phyloP scores from a whole-genome alignment of 2,888 invertebrate species.

The Synergus laeviventris region DNA sequence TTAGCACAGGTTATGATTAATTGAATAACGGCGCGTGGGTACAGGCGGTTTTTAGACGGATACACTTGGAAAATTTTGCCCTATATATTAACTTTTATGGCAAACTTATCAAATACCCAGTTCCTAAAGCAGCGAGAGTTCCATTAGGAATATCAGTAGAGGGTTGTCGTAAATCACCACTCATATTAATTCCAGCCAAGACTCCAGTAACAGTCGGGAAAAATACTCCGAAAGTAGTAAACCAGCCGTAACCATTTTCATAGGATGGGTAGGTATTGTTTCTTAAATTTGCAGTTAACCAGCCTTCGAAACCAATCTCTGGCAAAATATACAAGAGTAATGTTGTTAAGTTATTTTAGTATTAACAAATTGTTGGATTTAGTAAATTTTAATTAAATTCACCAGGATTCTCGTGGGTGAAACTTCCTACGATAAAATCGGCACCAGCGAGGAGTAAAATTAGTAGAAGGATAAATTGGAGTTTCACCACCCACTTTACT shows the following conservation, averaged over 20 bases:
- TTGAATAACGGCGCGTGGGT: too few species aligned
- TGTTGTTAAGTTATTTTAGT: background rate
- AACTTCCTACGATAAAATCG: slow-evolving; percentile 96
- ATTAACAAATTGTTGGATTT: background rate
- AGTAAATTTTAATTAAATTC: slow-evolving; percentile 48
- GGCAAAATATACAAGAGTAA: slow-evolving; percentile 42
- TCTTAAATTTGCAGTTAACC: slow-evolving; percentile 86
- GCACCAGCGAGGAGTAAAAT: slow-evolving; percentile 91
- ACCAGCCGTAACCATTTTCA: slow-evolving; percentile 91
- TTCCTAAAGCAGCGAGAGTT: slow-evolving; percentile 92
- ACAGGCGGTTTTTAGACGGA: too few species aligned
- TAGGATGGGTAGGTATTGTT: slow-evolving; percentile 91
- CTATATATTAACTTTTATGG: slow-evolving; percentile 25
- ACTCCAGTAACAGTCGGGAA: slow-evolving; percentile 98
- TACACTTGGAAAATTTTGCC: too few species aligned
- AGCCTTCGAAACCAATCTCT: slow-evolving; percentile 92
- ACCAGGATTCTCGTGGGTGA: slow-evolving; percentile 87
- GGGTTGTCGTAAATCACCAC: slow-evolving; percentile 95
- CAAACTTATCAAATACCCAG: slow-evolving; percentile 80
- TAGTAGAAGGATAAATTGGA: slow-evolving; percentile 92
- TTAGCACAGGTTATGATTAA: too few species aligned
- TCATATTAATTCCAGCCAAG: slow-evolving; percentile 98
- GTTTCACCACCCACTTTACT: slow-evolving; percentile 97
- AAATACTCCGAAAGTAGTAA: slow-evolving; percentile 97
- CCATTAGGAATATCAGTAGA: slow-evolving; percentile 96